Base-by-base conservation (phyloP, 92 coral and sea anemone species). In the Porites rus region DNA sequence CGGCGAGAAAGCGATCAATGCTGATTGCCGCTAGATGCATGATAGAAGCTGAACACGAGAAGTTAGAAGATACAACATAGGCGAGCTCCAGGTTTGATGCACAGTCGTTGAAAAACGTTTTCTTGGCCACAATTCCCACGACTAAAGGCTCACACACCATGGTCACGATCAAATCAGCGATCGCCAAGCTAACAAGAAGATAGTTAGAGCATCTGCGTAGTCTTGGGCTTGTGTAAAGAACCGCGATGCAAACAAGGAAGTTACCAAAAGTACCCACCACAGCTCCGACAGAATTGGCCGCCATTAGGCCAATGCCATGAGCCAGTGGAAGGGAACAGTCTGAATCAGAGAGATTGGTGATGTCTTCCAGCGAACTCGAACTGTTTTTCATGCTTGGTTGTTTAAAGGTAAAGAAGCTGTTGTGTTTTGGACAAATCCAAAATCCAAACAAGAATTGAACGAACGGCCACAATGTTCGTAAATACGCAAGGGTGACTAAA, bases 161-260 rank as follows among this genome's bases (percentile, higher is more conserved):
- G 38, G 87, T 90, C 20, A 86, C 89, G 20, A 90, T 70, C 84
- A 90, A 77, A 87, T 90, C 91, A n/a, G 93, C 93, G 17, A 71
- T 64, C 8, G 93, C 93, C 59, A 86, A 73, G 72, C 93, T 90
- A 24, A 63, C 67, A 18, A 90, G 90, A 74, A 90, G 90, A 59
- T n/a, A 69, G 85, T 82, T 90, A 22, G 85, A 76, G 24, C 69
- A 65, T 62, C 88, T 65, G 51, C 81, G 90, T 8, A 85, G 84
- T 16, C 76, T 77, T 19, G 69, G 77, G 16, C 17, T 82, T 56
- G 78, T 69, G 9, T 53, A 61, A 46, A 83, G 78, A 8, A 90
- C 88, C 6, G 91, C 93, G 38, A 65, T 22, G 60, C 86, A 75
- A 43, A 90, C 86, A 51, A 80, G 83, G 51, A 90, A 43, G 87